These are phyloP conservation scores for Amblyjoppa proteus DNA, from an alignment of 2,888 invertebrate genomes.

Conservation along the genomic window DNA sequence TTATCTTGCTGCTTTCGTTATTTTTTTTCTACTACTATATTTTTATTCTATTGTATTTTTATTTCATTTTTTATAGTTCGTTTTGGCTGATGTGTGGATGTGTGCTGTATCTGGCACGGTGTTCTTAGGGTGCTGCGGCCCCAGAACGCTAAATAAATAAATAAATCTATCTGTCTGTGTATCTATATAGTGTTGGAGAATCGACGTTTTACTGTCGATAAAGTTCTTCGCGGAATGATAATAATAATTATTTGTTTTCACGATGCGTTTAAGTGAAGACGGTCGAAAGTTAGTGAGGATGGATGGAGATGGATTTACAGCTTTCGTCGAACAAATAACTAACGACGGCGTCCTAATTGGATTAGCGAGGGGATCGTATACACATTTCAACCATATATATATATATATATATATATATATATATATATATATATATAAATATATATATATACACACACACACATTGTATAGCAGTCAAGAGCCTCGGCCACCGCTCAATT, in stretches of 20 bases:
- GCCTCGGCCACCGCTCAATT: slow-evolving; percentile 63
- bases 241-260: slow-evolving; percentile 32
- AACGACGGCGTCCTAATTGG: slow-evolving; percentile 64
- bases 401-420: slow-evolving; percentile 3
- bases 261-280: slow-evolving; percentile 29
- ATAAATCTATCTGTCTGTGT: too few species aligned
- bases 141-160: too few species aligned
- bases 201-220: slow-evolving; percentile 8
- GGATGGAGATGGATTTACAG: slow-evolving; percentile 60
- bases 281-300: slow-evolving; percentile 43
- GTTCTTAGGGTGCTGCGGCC: too few species aligned
- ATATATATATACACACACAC: too few species aligned
- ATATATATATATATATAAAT: background rate
- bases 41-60: too few species aligned
- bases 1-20: too few species aligned
- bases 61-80: too few species aligned
- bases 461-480: slow-evolving; percentile 23
- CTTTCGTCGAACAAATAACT: slow-evolving; percentile 64
- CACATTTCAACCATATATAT: slow-evolving; percentile 16
- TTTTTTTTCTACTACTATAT: too few species aligned
- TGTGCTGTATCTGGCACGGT: too few species aligned
- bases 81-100: too few species aligned
- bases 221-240: slow-evolving; percentile 34
- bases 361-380: slow-evolving; percentile 48
- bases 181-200: background rate